These are phyloP conservation scores for Gymnoscelis rufifasciata DNA, from an alignment of 2,888 invertebrate species.

Conservation along the genomic window DNA sequence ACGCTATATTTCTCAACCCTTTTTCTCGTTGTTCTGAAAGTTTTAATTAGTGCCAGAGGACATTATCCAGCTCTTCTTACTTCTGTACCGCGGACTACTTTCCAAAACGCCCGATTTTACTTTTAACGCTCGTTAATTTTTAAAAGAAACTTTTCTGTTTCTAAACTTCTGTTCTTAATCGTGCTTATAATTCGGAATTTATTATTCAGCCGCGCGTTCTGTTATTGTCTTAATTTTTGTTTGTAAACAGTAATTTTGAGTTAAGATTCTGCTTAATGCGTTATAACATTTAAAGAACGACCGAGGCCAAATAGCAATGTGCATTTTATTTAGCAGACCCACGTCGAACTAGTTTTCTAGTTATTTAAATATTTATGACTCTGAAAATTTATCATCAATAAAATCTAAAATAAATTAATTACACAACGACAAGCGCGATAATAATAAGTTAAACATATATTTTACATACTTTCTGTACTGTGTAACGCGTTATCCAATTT, in stretches of 20 bases:
- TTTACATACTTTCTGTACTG: too few species aligned
- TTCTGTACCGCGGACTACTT: slow-evolving; percentile 51
- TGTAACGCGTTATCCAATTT: too few species aligned
- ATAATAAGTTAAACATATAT: too few species aligned
- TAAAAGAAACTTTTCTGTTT: slow-evolving; percentile 40
- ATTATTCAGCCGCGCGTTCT: slow-evolving; percentile 10
- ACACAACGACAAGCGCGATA: too few species aligned
- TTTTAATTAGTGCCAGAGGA: slow-evolving; percentile 78
- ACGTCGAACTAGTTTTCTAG: too few species aligned
- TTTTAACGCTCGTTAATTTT: slow-evolving; percentile 48
- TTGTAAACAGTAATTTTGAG: slow-evolving; percentile 1
- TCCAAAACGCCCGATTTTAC: slow-evolving; percentile 54
- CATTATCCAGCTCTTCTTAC: slow-evolving; percentile 67
- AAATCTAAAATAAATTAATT: too few species aligned
- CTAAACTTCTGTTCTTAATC: slow-evolving; percentile 29
- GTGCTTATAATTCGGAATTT: slow-evolving; percentile 23
- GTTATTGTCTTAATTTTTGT: slow-evolving; percentile 8
- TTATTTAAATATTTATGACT: too few species aligned
- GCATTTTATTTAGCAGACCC: too few species aligned
- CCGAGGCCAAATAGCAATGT: too few species aligned
- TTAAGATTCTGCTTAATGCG: neutral
- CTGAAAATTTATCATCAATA: too few species aligned
- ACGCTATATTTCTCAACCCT: slow-evolving; percentile 73
- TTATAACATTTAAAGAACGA: neutral
- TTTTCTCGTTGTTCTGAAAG: slow-evolving; percentile 68